These are phyloP conservation scores for Petromus typicus DNA, from an alignment of 2,113 vertebrate species.

Conservation along the genomic window DNA sequence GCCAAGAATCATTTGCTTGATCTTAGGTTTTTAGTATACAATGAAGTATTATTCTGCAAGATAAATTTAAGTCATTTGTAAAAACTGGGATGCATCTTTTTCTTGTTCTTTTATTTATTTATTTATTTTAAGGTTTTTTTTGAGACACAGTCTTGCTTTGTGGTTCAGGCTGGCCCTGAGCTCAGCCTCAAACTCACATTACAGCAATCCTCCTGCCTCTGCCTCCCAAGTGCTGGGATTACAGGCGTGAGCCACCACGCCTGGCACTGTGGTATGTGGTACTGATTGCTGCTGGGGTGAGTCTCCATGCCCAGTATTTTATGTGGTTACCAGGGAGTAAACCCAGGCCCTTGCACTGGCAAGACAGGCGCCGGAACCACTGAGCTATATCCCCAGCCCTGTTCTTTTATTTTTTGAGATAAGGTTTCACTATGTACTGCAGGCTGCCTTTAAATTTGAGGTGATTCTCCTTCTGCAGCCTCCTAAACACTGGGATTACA, in stretches of 20 bases:
- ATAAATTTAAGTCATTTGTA: not conserved
- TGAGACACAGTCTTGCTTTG: not conserved
- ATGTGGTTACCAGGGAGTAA: too few relatives aligned
- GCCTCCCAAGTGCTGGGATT: not conserved
- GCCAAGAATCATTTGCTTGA: not conserved
- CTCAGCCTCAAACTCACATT: too few relatives aligned
- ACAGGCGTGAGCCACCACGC: too few relatives aligned
- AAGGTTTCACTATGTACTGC: not conserved
- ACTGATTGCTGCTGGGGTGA: too few relatives aligned
- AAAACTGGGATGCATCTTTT: not conserved
- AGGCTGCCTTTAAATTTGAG: not conserved
- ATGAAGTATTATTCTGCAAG: not conserved
- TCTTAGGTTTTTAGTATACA: not conserved
- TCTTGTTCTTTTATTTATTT: not conserved
- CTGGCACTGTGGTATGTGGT: too few relatives aligned
- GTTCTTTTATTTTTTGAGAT: not conserved
- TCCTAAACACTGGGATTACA: not conserved
- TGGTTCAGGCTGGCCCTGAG: not conserved
- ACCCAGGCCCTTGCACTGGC: too few relatives aligned
- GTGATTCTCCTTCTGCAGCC: not conserved
- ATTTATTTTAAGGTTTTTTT: too few relatives aligned
- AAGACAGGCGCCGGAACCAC: too few relatives aligned
- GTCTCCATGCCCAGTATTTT: too few relatives aligned
- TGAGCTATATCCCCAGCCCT: too few relatives aligned
- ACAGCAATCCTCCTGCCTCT: too few relatives aligned